These are phyloP conservation scores for Dryadula phaetusa DNA, from an alignment of 2,888 invertebrate species.

Conservation along the genomic window DNA sequence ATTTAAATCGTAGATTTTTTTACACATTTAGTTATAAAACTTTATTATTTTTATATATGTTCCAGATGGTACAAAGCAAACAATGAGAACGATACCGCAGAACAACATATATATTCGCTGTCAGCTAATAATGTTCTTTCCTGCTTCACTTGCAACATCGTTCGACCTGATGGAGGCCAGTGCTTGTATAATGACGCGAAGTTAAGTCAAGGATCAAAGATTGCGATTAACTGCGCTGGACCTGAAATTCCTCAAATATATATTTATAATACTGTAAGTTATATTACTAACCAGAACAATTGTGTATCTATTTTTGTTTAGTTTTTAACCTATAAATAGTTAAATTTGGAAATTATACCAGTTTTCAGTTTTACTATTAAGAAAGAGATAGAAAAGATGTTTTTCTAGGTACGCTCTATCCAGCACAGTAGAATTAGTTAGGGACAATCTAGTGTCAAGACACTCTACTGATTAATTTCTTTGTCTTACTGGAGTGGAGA, in stretches of 20 bases:
- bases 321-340: too few species aligned
- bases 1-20: too few species aligned
- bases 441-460: too few species aligned
- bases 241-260: constrained; percentile 91
- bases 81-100: constrained; percentile 88
- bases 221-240: constrained; percentile 92
- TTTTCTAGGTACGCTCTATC: too few species aligned
- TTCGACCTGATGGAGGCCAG: constrained; percentile 74
- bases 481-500: too few species aligned
- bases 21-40: too few species aligned
- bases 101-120: constrained; percentile 92
- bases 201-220: constrained; percentile 87
- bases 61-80: constrained; percentile 94
- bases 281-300: background rate
- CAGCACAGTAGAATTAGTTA: too few species aligned
- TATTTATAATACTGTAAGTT: constrained; percentile 84
- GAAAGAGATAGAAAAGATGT: too few species aligned
- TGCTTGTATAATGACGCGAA: constrained; percentile 89
- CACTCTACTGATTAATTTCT: too few species aligned
- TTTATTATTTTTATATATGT: background rate
- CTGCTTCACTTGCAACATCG: constrained; percentile 91
- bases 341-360: too few species aligned
- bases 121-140: constrained; percentile 79
- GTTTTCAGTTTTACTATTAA: too few species aligned
- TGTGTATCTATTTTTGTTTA: background rate